Conservation (phyloP, 2,113 vertebrate species). For the Hydrolagus affinis region DNA sequence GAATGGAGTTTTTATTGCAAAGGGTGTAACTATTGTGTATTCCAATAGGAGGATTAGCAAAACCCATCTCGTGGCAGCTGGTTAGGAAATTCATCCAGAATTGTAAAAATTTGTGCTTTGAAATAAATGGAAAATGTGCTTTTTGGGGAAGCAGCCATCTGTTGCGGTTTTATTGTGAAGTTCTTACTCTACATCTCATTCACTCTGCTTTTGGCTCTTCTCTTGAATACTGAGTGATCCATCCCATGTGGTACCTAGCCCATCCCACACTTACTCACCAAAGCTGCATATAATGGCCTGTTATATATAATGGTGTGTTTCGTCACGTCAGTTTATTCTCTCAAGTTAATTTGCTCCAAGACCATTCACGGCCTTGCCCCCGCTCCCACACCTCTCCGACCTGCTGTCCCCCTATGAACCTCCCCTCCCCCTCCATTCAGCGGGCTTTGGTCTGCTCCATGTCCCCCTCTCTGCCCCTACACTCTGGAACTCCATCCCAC, state of each 20-base stretch:
- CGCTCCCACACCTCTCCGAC: no score
- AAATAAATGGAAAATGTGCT: background rate
- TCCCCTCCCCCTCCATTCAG: no score
- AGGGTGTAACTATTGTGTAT: background rate
- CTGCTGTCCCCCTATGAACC: no score
- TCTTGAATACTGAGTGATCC: background rate
- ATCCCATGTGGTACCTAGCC: background rate
- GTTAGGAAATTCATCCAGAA: background rate
- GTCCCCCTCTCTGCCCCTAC: no score
- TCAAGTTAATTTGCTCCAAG: background rate
- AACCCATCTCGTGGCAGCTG: background rate
- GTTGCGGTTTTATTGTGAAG: background rate
- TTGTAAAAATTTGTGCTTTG: constrained; percentile 16
- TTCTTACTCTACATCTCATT: background rate
- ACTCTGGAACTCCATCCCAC: no score
- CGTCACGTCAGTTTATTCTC: background rate
- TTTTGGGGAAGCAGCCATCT: background rate
- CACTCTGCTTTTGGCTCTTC: background rate
- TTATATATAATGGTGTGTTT: background rate
- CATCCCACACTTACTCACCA: background rate
- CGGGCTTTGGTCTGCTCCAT: no score
- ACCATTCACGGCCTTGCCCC: no score
- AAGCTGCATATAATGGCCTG: background rate
- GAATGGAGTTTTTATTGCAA: background rate
- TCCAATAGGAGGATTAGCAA: background rate